Conservation (phyloP, 1,140 invertebrate species). For the Nylanderia fulva region DNA sequence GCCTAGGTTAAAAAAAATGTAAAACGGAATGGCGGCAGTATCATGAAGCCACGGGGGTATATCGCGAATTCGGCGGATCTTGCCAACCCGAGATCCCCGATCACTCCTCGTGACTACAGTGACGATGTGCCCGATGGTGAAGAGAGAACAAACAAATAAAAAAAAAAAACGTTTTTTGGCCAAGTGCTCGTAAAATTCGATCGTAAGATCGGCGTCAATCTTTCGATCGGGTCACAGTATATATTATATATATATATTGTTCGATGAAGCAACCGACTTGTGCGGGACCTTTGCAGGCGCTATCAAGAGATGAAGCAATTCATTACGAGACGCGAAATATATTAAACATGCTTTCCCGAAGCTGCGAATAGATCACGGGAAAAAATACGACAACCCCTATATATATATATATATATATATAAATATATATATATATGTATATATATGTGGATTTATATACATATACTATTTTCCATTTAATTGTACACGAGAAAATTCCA, state of each 20-base stretch:
- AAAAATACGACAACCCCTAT: constrained; percentile 4
- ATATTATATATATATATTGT: too few species aligned
- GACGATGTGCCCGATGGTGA: constrained; percentile 54
- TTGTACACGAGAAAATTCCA: constrained; percentile 35
- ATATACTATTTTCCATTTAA: constrained; percentile 49
- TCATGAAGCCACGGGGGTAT: constrained; percentile 48
- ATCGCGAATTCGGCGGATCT: constrained; percentile 34
- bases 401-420: constrained; percentile 22
- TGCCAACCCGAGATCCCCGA: constrained; percentile 1
- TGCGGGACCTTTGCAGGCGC: not conserved
- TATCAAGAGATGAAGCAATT: constrained; percentile 19
- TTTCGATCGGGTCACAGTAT: constrained; percentile 10
- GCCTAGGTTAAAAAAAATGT: constrained; percentile 69
- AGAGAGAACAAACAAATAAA: constrained; percentile 20
- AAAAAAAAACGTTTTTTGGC: constrained; percentile 11
- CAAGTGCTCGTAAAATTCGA: constrained; percentile 17
- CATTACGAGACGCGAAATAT: constrained; percentile 13
- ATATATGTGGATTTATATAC: not conserved
- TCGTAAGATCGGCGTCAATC: not conserved
- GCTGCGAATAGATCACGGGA: not conserved
- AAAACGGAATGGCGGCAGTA: constrained; percentile 67
- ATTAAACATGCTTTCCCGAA: constrained; percentile 4
- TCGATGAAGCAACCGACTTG: constrained; percentile 39
- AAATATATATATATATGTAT: not conserved
- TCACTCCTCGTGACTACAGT: constrained; percentile 44